These are phyloP conservation scores for Crepidodera aurea DNA, from an alignment of 2,888 invertebrate species.

Conservation along the genomic window DNA sequence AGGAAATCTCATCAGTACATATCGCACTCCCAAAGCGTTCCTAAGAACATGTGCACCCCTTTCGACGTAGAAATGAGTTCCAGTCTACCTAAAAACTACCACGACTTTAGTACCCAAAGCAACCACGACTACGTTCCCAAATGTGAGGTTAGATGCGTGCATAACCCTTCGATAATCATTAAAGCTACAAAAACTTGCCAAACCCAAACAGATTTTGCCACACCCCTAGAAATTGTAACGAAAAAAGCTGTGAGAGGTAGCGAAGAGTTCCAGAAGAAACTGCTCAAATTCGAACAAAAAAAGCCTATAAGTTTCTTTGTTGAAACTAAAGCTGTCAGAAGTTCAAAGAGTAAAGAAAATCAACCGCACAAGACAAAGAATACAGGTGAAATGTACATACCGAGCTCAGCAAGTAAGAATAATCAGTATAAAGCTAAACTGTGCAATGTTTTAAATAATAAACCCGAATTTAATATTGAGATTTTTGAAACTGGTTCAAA, in stretches of 20 bases:
- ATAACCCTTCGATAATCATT: conserved; percentile 47
- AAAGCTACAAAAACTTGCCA: conserved; percentile 60
- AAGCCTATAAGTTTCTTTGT: conserved; percentile 58
- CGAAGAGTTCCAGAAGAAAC: conserved; percentile 58
- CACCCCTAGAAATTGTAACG: conserved; percentile 52
- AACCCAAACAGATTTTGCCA: conserved; percentile 59
- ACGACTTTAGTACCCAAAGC: conserved; percentile 36
- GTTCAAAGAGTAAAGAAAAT: conserved; percentile 45
- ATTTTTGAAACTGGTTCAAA: conserved; percentile 52
- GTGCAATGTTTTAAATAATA: conserved; percentile 61
- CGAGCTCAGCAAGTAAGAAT: conserved; percentile 64
- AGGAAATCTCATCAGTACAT: conserved; percentile 35
- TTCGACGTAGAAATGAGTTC: conserved; percentile 45
- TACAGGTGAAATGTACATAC: conserved; percentile 65
- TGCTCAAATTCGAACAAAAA: conserved; percentile 57
- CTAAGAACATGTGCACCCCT: conserved; percentile 49
- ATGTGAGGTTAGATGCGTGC: conserved; percentile 36
- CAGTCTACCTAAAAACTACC: conserved; percentile 51
- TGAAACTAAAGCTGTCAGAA: conserved; percentile 43
- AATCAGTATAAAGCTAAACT: conserved; percentile 65
- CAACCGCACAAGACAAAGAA: conserved; percentile 41
- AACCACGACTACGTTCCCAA: conserved; percentile 26
- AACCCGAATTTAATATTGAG: conserved; percentile 56
- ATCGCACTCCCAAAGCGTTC: conserved; percentile 51
- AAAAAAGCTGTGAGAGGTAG: conserved; percentile 54